Conservation (phyloP, 2,888 invertebrate genomes). For the Athalia cordata region DNA sequence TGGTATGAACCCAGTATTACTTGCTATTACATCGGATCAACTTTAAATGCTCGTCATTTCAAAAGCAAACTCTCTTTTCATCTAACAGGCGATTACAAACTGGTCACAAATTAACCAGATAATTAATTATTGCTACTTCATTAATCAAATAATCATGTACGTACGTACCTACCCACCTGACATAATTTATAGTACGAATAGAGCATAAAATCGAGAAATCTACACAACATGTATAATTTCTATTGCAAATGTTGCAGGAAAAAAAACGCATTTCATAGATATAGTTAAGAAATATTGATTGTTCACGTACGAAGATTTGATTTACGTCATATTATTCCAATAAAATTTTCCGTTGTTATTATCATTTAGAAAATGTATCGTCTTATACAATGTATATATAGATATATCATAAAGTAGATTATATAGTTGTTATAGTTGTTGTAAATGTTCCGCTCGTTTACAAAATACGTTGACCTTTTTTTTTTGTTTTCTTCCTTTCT, state of each 20-base stretch:
- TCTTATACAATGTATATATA: background rate
- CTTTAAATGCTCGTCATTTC: constrained; percentile 19
- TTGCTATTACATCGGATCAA: constrained; percentile 26
- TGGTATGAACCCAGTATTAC: background rate
- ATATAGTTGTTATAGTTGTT: no score
- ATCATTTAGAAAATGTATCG: constrained; percentile 12
- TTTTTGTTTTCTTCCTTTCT: no score
- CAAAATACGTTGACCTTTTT: background rate
- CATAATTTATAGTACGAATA: no score
- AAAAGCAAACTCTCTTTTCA: no score
- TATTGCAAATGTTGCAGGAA: no score
- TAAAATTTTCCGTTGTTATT: constrained; percentile 42
- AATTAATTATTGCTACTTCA: no score
- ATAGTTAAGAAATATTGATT: background rate
- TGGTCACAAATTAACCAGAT: no score
- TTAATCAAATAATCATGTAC: no score
- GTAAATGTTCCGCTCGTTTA: constrained; percentile 41
- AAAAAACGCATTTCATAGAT: constrained; percentile 1
- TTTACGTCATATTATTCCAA: constrained; percentile 31
- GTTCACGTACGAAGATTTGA: background rate
- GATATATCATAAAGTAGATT: background rate
- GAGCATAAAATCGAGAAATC: no score
- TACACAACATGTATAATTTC: no score
- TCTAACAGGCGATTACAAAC: no score
- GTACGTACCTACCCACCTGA: no score